phyloP scores from a whole-genome alignment of 2,888 invertebrate species.

The Erebia epiphron region DNA sequence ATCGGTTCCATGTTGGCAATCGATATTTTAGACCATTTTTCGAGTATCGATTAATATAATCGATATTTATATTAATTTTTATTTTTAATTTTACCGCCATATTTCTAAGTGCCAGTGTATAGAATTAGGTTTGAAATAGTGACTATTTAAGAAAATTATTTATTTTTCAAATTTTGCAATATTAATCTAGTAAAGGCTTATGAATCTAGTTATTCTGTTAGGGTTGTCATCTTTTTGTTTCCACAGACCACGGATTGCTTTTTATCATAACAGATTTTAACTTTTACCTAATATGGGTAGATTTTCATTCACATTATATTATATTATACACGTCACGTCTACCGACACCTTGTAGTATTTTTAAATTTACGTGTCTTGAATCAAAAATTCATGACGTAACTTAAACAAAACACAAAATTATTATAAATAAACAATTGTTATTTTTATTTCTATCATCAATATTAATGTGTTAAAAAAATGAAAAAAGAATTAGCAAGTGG shows the following conservation, averaged over 20 bases:
- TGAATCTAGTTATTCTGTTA: slow-evolving; percentile 42
- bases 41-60: slow-evolving; percentile 24
- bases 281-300: neutral
- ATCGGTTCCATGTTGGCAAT: slow-evolving; percentile 6
- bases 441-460: too few relatives aligned
- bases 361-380: too few relatives aligned
- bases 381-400: too few relatives aligned
- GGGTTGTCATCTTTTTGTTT: slow-evolving; percentile 4
- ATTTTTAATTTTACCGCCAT: slow-evolving; percentile 47
- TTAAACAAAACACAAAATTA: too few relatives aligned
- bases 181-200: slow-evolving; percentile 40
- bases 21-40: slow-evolving; percentile 1
- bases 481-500: neutral
- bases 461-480: neutral
- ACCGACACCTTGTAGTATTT: too few relatives aligned
- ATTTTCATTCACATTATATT: neutral
- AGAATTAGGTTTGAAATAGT: slow-evolving; percentile 45
- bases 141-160: slow-evolving; percentile 53
- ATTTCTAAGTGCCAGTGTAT: slow-evolving; percentile 56
- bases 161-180: slow-evolving; percentile 51
- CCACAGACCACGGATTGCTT: neutral
- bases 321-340: too few relatives aligned
- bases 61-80: slow-evolving; percentile 33
- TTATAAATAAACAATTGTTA: neutral
- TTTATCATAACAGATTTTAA: neutral